Evolutionary conservation across 2,888 invertebrate species (phyloP).

Genomic region (Aproaerema taeniolella): DNA sequence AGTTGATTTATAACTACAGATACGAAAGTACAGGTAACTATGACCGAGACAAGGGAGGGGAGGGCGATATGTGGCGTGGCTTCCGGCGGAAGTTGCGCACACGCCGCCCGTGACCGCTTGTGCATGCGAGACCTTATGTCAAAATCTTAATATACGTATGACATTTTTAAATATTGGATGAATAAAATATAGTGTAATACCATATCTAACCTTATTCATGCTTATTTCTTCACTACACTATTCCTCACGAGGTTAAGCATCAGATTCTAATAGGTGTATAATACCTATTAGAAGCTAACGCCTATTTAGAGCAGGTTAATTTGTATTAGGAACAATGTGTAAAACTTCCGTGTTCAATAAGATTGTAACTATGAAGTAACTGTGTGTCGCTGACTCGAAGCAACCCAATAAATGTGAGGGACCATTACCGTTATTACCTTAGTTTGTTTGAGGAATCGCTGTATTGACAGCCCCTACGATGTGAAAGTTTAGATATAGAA

Average conservation of each 20-base stretch:
- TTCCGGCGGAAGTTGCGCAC: constrained; percentile 71
- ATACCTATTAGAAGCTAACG: no score
- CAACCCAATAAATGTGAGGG: constrained; percentile 50
- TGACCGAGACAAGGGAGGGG: constrained; percentile 30
- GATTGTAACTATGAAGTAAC: constrained; percentile 18
- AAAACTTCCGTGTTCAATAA: constrained; percentile 6
- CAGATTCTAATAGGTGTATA: no score
- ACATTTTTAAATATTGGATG: no score
- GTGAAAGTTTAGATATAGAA: no score
- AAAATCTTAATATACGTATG: constrained; percentile 21
- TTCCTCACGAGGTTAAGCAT: no score
- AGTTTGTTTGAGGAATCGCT: constrained; percentile 27
- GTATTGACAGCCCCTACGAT: constrained; percentile 10
- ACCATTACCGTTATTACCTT: constrained; percentile 50
- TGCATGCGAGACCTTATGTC: constrained; percentile 34
- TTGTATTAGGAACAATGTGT: no score
- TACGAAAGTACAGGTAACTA: constrained; percentile 31
- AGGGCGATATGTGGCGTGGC: constrained; percentile 50
- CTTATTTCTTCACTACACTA: no score
- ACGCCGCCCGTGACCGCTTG: constrained; percentile 65
- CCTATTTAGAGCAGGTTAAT: no score
- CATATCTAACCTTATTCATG: no score
- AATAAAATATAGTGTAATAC: no score
- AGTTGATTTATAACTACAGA: neutral
- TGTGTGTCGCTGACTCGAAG: constrained; percentile 35